Conservation (phyloP, 1,140 invertebrate genomes). For the Cryptotermes secundus region DNA sequence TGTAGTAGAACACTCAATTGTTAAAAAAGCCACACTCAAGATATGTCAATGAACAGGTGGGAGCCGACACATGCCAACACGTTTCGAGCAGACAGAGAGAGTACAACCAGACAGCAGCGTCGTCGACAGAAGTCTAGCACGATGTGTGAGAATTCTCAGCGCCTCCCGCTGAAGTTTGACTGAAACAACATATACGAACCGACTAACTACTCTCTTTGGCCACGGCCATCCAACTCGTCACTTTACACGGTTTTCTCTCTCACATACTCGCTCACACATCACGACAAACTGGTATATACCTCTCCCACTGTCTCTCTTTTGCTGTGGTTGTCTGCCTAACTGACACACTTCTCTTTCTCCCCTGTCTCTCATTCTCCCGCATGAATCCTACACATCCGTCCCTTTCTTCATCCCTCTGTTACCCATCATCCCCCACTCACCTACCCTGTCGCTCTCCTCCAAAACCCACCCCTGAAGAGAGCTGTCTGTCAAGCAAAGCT, state of each 20-base stretch:
- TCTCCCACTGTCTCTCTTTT: constrained; percentile 5
- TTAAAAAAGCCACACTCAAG: background rate
- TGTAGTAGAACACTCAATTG: background rate
- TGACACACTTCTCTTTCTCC: constrained; percentile 33
- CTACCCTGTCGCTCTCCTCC: constrained; percentile 28
- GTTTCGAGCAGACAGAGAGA: background rate
- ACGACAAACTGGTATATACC: constrained; percentile 2
- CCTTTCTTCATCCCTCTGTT: constrained; percentile 32
- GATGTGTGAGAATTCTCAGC: background rate
- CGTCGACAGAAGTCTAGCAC: background rate
- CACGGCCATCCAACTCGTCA: background rate
- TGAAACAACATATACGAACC: background rate
- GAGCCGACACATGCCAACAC: background rate
- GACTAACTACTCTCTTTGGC: background rate
- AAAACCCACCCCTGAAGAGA: constrained; percentile 25
- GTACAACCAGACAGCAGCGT: background rate
- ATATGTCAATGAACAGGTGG: background rate
- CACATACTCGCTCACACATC: constrained; percentile 1
- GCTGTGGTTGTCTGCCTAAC: background rate
- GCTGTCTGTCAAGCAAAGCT: constrained; percentile 10
- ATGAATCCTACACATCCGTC: constrained; percentile 33
- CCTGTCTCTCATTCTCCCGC: constrained; percentile 42
- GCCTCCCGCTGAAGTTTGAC: background rate
- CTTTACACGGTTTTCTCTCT: constrained; percentile 14
- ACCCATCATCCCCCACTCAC: constrained; percentile 34